Evolutionary conservation across 2,888 invertebrate species (phyloP), one percentile per base, ranked within the genome.

Genomic region (Xestia rhomboidea): DNA sequence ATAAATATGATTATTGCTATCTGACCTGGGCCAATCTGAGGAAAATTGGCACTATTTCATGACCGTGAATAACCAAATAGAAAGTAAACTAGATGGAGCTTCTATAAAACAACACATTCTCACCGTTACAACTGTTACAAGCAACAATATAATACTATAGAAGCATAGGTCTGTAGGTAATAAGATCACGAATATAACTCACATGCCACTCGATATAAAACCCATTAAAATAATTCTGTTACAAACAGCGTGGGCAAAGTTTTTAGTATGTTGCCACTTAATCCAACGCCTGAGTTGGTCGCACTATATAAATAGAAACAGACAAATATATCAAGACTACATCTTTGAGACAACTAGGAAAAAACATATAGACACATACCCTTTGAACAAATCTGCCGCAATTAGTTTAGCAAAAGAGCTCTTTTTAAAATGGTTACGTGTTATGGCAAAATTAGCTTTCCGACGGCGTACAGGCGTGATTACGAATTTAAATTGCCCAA

Each of bases 401-500:
- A 68, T 87, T 77, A 75, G 68, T 78, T 69, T 68, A 67, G 76
- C n/a, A 57, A 60, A 21, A 76, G 68, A 81, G 92, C 66, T 90
- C 91, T 85, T 64, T 60, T 81, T 90, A 90, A 24, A 84, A 63
- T 91, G 92, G 93, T 89, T 87, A 74, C 73, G 73, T 76, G 83
- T 79, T 80, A 83, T 86, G 85, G 89, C 88, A 90, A 93, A 92
- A 91, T 93, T 92, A 91, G 89, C 90, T 87, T 89, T 87, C 90
- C 90, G 88, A 73, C 86, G 92, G 93, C 91, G 92, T 89, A 85
- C 89, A 90, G 89, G 90, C 95, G 95, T 95, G 95, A 93, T 94
- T 91, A 90, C 90, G 95, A 95, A 95, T 95, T 95, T 94, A 95
- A 95, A 95, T 94, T 93, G 91, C 89, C 94, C 91, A 92, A 95